Base-by-base conservation (phyloP, 1,140 invertebrate species). In the Leptoteleia sp. region DNA sequence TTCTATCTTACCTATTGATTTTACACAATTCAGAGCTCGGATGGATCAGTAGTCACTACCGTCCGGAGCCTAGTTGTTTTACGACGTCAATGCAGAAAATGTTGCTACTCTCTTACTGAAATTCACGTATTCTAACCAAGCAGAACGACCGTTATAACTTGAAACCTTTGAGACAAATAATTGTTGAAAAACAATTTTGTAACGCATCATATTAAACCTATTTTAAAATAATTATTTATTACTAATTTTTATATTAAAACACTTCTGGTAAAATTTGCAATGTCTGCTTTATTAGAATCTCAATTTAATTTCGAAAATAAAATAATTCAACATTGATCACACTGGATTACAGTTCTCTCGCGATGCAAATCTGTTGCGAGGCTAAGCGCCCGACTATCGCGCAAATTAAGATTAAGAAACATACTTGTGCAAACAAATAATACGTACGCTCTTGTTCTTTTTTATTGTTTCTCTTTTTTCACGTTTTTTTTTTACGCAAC, bases 101-200 rank as follows among this genome's bases (percentile, higher is more conserved):
- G 84, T 81, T 83, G 64, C 85, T 55, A 29, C 40, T 59, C 13
- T 42, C 19, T 40, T 50, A 31, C 65, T 57, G 54, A 57, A 70
- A 87, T 82, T 87, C 87, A 84, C 85, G 81, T 82, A 81, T 82
- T 80, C 81, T 86, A 85, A 79, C 87, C 80, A 85, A 85, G 86
- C 87, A 87, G 81, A 89, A 88, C 84, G 82, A 83, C 87, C 86
- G 87, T 88, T 89, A 87, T 80, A 79, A 82, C 15, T 45, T 22
- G 54, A 17, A 50, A 27, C 31, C 42, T 71, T 59, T 64, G 40
- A 29, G 25, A 62, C 27, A 40, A 47, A 31, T 55, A 17, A 43
- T 54, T 59, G 31, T 25, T 45, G 15, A 38, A n/a, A n/a, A n/a
- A n/a, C n/a, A n/a, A n/a, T n/a, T n/a, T n/a, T n/a, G n/a, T n/a